Evolutionary conservation across 2,113 vertebrate species (phyloP), one percentile per base, ranked within the genome.

Genomic region (Periophthalmodon schlosseri): DNA sequence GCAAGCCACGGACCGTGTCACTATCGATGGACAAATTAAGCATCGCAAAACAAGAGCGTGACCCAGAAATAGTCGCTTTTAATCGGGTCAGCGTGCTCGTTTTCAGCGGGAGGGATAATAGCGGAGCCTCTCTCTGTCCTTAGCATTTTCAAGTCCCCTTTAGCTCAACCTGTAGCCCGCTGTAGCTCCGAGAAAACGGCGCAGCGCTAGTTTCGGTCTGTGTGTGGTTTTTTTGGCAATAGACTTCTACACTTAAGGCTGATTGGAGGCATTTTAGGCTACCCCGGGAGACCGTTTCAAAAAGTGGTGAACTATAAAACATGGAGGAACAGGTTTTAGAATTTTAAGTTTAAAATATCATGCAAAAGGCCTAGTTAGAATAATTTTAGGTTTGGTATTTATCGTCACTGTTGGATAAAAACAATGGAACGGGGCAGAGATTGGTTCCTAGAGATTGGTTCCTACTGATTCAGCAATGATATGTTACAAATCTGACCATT

Each of bases 1-100:
- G 95, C 95, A 94, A 95, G 95, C 94, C 95, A 94, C 94, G 93
- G 79, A 80, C 87, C 78, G 86, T 91, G 89, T 89, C 86, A 76
- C 81, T 84, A 83, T 87, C 85, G 87, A 91, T 83, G 54, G 82
- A 87, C 84, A 89, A 88, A 90, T 90, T 81, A 91, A 89, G 78
- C 87, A 84, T 76, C 73, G 86, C 86, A 91, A 91, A 89, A 89
- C 85, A 89, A 88, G 85, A 87, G 76, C 86, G 66, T 83, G 89
- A 91, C 90, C 88, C 86, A 87, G 83, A 88, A 90, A 87, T 88
- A 70, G 75, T 81, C 82, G 81, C 80, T 86, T 63, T 90, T 86
- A 87, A 91, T 89, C 90, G 86, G 84, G 87, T 87, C 87, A 83
- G 78, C 80, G 82, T 89, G 84, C 80, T 88, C 80, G 84, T 88